Conservation (phyloP, 2,888 invertebrate species). For the Microchrysa polita region DNA sequence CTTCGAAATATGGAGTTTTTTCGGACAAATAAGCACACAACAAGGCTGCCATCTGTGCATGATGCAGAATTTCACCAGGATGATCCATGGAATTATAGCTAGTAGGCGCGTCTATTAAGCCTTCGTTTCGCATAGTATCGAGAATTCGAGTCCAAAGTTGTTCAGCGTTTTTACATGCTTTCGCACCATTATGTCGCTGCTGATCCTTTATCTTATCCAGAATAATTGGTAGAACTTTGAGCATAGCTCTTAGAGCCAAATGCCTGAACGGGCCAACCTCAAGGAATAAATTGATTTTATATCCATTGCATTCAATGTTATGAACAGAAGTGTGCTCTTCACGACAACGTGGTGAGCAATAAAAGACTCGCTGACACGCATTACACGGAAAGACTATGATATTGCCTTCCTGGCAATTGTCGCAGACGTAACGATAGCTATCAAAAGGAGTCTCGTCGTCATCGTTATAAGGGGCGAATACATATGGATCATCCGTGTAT, state of each 20-base stretch:
- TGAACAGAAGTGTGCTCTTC: slow-evolving; percentile 69
- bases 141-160: slow-evolving; percentile 21
- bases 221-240: slow-evolving; percentile 64
- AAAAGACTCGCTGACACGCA: slow-evolving; percentile 73
- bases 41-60: slow-evolving; percentile 75
- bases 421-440: slow-evolving; percentile 62
- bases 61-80: slow-evolving; percentile 67
- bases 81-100: slow-evolving; percentile 72
- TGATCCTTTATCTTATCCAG: not conserved
- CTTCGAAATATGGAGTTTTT: slow-evolving; percentile 73
- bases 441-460: too few relatives aligned
- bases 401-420: slow-evolving; percentile 74
- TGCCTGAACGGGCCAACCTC: slow-evolving; percentile 79
- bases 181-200: not conserved
- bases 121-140: slow-evolving; percentile 67
- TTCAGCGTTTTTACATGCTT: not conserved
- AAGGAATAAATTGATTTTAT: slow-evolving; percentile 71
- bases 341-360: slow-evolving; percentile 75
- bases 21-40: slow-evolving; percentile 72
- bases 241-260: slow-evolving; percentile 76
- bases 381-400: slow-evolving; percentile 75
- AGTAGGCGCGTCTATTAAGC: slow-evolving; percentile 76
- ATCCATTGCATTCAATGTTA: slow-evolving; percentile 76
- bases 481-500: slow-evolving; percentile 82
- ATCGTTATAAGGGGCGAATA: slow-evolving; percentile 71